Percentiles rank a stretch among this genome's conserved stretches.
Conservation (phyloP, 2,113 vertebrate genomes). For the Hypocryptadius cinnamomeus region DNA sequence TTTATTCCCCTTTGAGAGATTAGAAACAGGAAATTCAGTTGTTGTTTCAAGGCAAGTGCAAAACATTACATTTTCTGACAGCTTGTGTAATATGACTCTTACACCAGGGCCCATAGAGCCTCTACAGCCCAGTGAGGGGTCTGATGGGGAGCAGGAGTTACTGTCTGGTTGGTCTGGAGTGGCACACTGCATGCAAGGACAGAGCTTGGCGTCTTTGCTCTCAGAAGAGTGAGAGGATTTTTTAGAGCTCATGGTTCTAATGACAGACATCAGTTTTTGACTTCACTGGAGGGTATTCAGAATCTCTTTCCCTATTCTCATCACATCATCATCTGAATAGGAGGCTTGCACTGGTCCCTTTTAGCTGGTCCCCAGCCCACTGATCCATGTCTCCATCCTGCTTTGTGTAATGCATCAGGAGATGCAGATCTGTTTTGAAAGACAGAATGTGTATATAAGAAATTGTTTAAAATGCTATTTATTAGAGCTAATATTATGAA, state of each 20-base stretch:
- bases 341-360: not conserved
- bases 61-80: not conserved
- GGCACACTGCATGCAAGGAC: not conserved
- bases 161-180: not conserved
- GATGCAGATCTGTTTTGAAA: not conserved
- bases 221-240: not conserved
- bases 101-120: not conserved
- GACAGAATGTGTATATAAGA: not conserved
- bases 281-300: not conserved
- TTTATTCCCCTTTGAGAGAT: not conserved
- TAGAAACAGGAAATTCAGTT: not conserved
- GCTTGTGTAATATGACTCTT: not conserved
- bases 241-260: not conserved
- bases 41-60: not conserved
- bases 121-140: not conserved
- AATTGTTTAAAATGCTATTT: not conserved
- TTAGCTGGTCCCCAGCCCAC: not conserved
- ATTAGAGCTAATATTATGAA: not conserved
- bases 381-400: accelerated
- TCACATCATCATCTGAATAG: not conserved
- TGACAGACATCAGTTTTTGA: not conserved
- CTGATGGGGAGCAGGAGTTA: not conserved
- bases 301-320: not conserved
- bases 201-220: not conserved
- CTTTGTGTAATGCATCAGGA: not conserved